Evolutionary conservation across 2,888 invertebrate species (phyloP).

Genomic region (Ommatoiulus sabulosus): DNA sequence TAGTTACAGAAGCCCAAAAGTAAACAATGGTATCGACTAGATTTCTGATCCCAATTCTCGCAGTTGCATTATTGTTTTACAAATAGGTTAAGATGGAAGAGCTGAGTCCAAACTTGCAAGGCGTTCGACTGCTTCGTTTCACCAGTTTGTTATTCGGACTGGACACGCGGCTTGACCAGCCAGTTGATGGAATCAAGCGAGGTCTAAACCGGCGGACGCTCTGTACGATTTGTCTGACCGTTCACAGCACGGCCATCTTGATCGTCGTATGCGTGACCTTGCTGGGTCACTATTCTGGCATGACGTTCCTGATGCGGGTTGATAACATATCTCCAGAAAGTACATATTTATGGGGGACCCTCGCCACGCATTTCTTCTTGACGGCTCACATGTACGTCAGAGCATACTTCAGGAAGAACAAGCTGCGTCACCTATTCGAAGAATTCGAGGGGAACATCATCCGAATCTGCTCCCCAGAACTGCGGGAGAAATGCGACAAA

Average conservation of each 20-base stretch:
- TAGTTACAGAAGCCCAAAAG: not conserved
- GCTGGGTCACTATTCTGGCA: not conserved
- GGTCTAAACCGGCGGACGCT: not conserved
- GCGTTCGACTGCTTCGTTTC: not conserved
- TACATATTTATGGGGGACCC: not conserved
- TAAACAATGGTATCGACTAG: not conserved
- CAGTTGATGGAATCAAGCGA: not conserved
- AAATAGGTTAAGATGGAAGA: not conserved
- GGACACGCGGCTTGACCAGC: not conserved
- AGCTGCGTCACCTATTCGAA: not conserved
- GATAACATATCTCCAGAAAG: not conserved
- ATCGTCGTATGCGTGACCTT: not conserved
- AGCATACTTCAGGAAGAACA: not conserved
- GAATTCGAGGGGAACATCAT: not conserved
- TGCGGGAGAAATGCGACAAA: not conserved
- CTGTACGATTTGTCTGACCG: not conserved
- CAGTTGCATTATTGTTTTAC: not conserved
- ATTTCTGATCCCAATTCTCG: not conserved
- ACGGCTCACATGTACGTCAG: not conserved
- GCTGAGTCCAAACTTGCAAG: not conserved
- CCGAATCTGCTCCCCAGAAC: not conserved
- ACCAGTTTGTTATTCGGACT: not conserved
- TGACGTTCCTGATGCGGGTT: not conserved
- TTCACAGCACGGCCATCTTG: not conserved
- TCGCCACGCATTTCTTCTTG: constrained; percentile 22